Evolutionary conservation across 1,140 invertebrate species (phyloP).

Genomic region (Leptestheria dahalacensis): DNA sequence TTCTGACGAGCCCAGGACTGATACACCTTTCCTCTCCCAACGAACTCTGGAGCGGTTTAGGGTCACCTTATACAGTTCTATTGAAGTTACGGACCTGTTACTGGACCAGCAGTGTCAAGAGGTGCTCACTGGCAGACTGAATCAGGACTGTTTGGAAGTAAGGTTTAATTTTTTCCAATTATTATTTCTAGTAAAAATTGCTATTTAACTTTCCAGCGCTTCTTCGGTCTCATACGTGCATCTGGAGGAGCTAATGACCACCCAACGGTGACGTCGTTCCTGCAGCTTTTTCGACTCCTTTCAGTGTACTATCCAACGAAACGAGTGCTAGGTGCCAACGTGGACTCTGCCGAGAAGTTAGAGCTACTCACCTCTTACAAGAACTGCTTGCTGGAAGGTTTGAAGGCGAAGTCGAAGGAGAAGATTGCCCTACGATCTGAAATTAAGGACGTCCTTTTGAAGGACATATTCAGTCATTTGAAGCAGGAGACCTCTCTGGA

Average conservation of each 20-base stretch:
- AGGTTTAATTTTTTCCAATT: not conserved
- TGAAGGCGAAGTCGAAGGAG: not conserved
- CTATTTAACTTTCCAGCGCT: not conserved
- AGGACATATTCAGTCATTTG: no score
- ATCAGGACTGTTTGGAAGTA: not conserved
- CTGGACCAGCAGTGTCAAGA: not conserved
- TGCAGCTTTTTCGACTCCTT: not conserved
- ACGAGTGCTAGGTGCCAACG: not conserved
- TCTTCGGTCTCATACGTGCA: not conserved
- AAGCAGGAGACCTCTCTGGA: no score
- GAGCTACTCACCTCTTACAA: not conserved
- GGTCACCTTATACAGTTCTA: no score
- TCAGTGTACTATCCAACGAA: not conserved
- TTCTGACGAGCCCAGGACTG: no score
- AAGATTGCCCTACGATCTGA: no score
- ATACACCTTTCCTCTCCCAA: no score
- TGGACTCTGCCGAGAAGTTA: not conserved
- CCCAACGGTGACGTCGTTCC: not conserved
- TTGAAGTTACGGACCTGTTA: not conserved
- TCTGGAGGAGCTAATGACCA: not conserved
- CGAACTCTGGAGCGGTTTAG: no score
- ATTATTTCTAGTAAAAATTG: not conserved
- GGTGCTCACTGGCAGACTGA: not conserved
- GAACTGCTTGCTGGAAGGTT: not conserved
- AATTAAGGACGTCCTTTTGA: no score